Conservation (phyloP, 2,888 invertebrate species). For the Chrysotoxum bicinctum region DNA sequence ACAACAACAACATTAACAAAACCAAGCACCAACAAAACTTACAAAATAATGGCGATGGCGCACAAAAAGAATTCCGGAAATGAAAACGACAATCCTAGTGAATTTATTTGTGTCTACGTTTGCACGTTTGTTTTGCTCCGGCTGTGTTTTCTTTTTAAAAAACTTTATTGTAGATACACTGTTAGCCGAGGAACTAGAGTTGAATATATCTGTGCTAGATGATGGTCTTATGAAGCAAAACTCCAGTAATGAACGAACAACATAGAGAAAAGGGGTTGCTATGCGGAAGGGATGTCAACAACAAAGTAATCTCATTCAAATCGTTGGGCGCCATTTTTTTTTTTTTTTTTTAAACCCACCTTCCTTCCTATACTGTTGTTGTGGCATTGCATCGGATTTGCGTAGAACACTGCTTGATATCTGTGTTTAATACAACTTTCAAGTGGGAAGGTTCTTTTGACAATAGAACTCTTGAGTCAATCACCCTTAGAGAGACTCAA, state of each 20-base stretch:
- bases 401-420: slow-evolving; percentile 54
- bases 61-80: slow-evolving; percentile 70
- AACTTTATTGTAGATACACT: slow-evolving; percentile 3
- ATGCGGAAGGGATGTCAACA: slow-evolving; percentile 68
- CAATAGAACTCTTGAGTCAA: slow-evolving; percentile 19
- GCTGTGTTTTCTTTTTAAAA: slow-evolving; percentile 31
- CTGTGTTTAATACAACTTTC: slow-evolving; percentile 46
- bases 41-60: slow-evolving; percentile 53
- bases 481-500: neutral
- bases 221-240: neutral
- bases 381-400: slow-evolving; percentile 34
- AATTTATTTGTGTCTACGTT: slow-evolving; percentile 72
- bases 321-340: slow-evolving; percentile 36
- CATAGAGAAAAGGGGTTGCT: slow-evolving; percentile 50
- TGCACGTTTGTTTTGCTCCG: slow-evolving; percentile 64
- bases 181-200: neutral
- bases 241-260: slow-evolving; percentile 53
- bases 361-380: neutral
- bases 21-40: slow-evolving; percentile 47
- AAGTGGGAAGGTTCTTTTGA: slow-evolving; percentile 19
- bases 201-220: neutral
- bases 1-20: slow-evolving; percentile 10
- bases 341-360: neutral
- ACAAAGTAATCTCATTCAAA: slow-evolving; percentile 69
- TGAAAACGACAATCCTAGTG: slow-evolving; percentile 70